Evolutionary conservation across 2,797 vertebrate genomes (phyloP).

Genomic region (Sus cebifrons): DNA sequence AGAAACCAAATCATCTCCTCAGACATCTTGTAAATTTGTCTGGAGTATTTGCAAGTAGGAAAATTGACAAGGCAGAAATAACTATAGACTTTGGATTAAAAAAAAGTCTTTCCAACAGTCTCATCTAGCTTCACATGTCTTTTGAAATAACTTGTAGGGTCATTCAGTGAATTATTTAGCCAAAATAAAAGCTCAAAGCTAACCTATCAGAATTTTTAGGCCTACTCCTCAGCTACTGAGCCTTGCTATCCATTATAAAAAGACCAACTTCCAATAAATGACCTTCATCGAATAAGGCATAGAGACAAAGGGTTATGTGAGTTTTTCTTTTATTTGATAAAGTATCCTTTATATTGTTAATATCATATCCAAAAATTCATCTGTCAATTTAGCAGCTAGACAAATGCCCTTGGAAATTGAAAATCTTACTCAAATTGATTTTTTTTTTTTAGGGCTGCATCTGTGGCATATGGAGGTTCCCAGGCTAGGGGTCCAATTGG

Average conservation of each 20-base stretch:
- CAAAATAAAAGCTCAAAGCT: slow-evolving; percentile 45
- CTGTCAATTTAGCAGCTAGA: neutral
- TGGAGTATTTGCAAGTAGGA: neutral
- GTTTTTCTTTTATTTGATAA: neutral
- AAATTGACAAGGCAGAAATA: neutral
- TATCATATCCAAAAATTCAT: neutral
- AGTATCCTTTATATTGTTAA: neutral
- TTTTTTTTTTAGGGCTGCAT: neutral
- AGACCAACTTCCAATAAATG: neutral
- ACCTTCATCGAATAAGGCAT: neutral
- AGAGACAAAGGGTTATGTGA: neutral
- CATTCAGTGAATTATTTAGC: neutral
- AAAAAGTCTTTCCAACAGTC: neutral
- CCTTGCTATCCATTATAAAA: slow-evolving; percentile 29
- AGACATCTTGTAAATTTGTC: neutral
- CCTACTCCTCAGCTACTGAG: neutral
- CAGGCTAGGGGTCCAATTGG: too few species aligned
- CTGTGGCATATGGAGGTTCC: too few species aligned
- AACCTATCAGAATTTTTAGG: neutral
- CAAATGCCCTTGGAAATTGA: neutral
- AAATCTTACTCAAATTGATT: neutral
- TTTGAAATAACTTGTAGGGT: neutral
- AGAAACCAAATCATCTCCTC: neutral
- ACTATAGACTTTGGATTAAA: neutral
- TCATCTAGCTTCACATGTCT: neutral